A percentile compares a stretch with the other conserved stretches of the same genome.
Evolutionary conservation across 2,113 vertebrate species (phyloP).

Genomic region (Toxostoma redivivum): DNA sequence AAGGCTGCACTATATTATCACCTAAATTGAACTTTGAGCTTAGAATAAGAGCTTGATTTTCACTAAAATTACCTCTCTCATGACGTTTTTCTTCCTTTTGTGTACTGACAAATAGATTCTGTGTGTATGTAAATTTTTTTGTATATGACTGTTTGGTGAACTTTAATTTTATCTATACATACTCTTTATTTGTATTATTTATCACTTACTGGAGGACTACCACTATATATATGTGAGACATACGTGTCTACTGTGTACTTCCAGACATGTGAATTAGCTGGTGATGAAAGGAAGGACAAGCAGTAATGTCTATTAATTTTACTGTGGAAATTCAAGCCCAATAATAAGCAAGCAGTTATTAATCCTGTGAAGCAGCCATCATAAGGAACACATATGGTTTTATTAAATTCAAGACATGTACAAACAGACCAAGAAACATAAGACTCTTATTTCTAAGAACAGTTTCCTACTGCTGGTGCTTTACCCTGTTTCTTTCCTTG

Average conservation of each 20-base stretch:
- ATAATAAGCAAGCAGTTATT: not conserved
- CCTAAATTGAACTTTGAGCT: not conserved
- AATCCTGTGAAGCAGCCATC: not conserved
- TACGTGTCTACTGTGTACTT: not conserved
- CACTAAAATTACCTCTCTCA: not conserved
- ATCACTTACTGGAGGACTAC: not conserved
- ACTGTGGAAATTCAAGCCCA: not conserved
- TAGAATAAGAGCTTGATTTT: not conserved
- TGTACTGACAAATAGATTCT: not conserved
- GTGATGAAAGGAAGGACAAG: not conserved
- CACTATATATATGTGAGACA: not conserved
- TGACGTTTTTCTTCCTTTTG: not conserved
- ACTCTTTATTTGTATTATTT: not conserved
- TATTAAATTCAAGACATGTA: not conserved
- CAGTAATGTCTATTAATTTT: not conserved
- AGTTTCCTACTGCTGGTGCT: not conserved
- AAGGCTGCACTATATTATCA: not conserved
- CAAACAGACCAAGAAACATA: not conserved
- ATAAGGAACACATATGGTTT: not conserved
- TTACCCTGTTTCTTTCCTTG: not conserved
- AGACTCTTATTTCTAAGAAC: not conserved
- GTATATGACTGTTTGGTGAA: not conserved
- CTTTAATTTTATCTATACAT: not conserved
- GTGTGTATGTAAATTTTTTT: not conserved
- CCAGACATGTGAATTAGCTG: not conserved